Conservation (phyloP, 2,113 vertebrate species). For the Tragelaphus strepsiceros region DNA sequence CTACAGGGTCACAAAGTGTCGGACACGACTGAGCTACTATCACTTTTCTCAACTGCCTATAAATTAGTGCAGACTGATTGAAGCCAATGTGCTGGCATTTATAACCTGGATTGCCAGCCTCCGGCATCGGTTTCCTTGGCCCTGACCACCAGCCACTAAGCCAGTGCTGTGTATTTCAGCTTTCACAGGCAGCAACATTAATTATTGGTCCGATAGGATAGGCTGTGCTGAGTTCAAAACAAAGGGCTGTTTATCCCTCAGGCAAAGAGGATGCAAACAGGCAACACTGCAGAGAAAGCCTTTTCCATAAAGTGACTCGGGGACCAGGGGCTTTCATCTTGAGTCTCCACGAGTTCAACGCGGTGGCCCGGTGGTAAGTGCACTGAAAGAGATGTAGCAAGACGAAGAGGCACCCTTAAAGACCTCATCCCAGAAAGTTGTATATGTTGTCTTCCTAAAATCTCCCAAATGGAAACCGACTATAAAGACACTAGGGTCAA, state of each 20-base stretch:
- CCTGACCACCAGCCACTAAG: not conserved
- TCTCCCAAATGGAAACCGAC: not conserved
- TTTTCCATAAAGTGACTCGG: not conserved
- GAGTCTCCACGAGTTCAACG: not conserved
- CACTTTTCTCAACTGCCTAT: not conserved
- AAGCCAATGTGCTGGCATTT: not conserved
- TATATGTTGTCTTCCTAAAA: not conserved
- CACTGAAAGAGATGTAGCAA: not conserved
- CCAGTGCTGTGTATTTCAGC: not conserved
- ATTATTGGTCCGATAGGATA: fast-evolving
- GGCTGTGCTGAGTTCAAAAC: not conserved
- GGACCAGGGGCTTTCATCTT: not conserved
- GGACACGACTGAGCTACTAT: not conserved
- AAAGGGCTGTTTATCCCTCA: not conserved
- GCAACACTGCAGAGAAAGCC: fast-evolving
- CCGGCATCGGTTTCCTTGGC: not conserved
- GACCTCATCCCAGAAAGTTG: not conserved
- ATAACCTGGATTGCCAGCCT: too few relatives aligned
- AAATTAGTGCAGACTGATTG: fast-evolving
- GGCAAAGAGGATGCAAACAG: fast-evolving
- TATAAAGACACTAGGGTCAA: not conserved
- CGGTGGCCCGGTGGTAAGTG: fast-evolving
- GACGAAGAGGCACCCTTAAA: not conserved
- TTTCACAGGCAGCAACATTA: not conserved
- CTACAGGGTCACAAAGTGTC: not conserved